Conservation (phyloP, 2,888 invertebrate genomes). For the Alsophila aescularia region DNA sequence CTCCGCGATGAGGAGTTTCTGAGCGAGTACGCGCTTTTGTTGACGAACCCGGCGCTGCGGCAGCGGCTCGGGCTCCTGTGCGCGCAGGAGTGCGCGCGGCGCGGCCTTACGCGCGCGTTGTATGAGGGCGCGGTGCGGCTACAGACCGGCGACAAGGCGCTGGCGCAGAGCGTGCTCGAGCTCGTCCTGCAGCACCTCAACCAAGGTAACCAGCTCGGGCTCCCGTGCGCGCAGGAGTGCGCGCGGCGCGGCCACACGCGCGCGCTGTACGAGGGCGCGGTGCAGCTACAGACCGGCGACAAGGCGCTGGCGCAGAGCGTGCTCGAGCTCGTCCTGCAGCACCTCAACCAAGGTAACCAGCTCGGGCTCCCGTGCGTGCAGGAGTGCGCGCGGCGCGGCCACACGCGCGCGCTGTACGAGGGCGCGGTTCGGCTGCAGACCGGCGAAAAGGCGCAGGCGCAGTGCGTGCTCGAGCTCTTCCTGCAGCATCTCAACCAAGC, state of each 20-base stretch:
- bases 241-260: conserved; percentile 51
- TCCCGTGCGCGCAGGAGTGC: not conserved
- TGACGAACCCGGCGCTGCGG: not conserved
- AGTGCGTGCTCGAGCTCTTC: conserved; percentile 49
- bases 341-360: conserved; percentile 52
- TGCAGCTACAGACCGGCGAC: not conserved
- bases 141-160: too few relatives aligned
- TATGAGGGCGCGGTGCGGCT: not conserved
- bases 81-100: conserved; percentile 19
- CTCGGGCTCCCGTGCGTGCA: not conserved
- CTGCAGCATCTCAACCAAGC: conserved; percentile 58
- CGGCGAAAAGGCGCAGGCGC: not conserved
- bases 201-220: not conserved
- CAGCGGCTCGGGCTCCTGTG: not conserved
- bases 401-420: conserved; percentile 53
- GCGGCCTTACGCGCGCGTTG: conserved; percentile 59
- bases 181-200: conserved; percentile 55
- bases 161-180: conserved; percentile 46
- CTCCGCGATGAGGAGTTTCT: conserved; percentile 52
- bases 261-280: conserved; percentile 42
- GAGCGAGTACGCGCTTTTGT: conserved; percentile 52
- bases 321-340: conserved; percentile 54
- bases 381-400: conserved; percentile 5
- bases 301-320: conserved; percentile 25
- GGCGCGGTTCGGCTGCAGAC: not conserved